Evolutionary conservation across 2,888 invertebrate species (phyloP).

Genomic region (Sinohyriopsis cumingii): DNA sequence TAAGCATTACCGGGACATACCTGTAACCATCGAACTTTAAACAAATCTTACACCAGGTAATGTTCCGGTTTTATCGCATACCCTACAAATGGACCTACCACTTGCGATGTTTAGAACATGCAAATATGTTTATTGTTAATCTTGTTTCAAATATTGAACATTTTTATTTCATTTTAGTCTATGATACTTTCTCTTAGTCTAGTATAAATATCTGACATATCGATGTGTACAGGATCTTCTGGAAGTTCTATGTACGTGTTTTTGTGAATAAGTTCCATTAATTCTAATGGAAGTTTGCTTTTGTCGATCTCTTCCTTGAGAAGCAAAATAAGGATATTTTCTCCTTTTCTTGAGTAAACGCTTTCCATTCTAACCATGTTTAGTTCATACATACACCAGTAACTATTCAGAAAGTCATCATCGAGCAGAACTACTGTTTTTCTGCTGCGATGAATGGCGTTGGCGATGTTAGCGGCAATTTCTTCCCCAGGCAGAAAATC

Average conservation of each 20-base stretch:
- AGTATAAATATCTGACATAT: no score
- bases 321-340: conserved; percentile 11
- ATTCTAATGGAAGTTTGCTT: conserved; percentile 8
- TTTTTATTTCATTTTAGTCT: no score
- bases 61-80: no score
- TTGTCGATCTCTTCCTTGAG: conserved; percentile 10
- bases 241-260: background rate
- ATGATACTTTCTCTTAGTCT: no score
- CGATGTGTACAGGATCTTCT: background rate
- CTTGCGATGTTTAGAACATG: no score
- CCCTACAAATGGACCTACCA: no score
- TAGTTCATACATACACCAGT: conserved; percentile 51
- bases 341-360: conserved; percentile 20
- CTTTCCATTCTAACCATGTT: conserved; percentile 44
- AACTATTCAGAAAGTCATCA: conserved; percentile 31
- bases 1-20: no score
- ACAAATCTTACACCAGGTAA: no score
- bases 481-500: conserved; percentile 44
- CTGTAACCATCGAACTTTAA: no score
- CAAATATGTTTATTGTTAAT: no score
- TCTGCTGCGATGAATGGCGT: conserved; percentile 41
- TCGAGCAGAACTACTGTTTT: conserved; percentile 43
- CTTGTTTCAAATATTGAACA: no score
- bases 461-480: conserved; percentile 40
- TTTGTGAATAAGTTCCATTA: conserved; percentile 15